A percentile compares a stretch with the other conserved stretches of the same genome.
Evolutionary conservation across 2,797 vertebrate species (phyloP).

Genomic region (Lutjanus campechanus): DNA sequence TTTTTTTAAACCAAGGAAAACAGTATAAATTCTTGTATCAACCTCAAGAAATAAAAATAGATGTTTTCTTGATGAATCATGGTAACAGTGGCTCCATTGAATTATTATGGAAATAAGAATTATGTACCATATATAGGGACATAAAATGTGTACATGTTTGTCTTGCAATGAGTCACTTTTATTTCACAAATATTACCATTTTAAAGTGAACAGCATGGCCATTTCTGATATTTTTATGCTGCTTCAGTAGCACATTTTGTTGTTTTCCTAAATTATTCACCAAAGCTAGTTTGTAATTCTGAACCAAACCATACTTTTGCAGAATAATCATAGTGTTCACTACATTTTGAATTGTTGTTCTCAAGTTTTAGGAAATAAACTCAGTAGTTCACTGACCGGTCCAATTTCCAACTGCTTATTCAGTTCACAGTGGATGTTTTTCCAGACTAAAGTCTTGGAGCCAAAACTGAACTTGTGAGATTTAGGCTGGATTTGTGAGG

Average conservation of each 20-base stretch:
- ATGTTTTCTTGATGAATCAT: neutral
- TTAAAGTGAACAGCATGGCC: neutral
- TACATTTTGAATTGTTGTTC: neutral
- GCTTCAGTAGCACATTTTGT: neutral
- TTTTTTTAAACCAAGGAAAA: slow-evolving; percentile 19
- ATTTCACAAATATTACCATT: neutral
- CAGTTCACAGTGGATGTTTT: slow-evolving; percentile 25
- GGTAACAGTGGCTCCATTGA: neutral
- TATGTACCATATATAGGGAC: neutral
- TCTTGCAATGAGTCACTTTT: too few species aligned
- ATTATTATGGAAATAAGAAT: slow-evolving; percentile 4
- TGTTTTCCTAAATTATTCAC: neutral
- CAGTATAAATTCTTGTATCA: neutral
- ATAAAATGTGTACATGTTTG: neutral
- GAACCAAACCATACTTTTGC: neutral
- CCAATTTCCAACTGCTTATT: neutral
- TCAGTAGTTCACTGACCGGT: neutral
- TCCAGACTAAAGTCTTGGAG: slow-evolving; percentile 32
- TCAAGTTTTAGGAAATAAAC: neutral
- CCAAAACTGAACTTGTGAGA: slow-evolving; percentile 43
- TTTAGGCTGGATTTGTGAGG: slow-evolving; percentile 65
- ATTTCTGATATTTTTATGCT: neutral
- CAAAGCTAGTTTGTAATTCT: neutral
- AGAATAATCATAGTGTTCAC: slow-evolving; percentile 1
- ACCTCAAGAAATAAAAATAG: neutral